These are phyloP conservation scores for Caenorhabditis wallacei DNA, from an alignment of 2,888 invertebrate species.

Conservation along the genomic window DNA sequence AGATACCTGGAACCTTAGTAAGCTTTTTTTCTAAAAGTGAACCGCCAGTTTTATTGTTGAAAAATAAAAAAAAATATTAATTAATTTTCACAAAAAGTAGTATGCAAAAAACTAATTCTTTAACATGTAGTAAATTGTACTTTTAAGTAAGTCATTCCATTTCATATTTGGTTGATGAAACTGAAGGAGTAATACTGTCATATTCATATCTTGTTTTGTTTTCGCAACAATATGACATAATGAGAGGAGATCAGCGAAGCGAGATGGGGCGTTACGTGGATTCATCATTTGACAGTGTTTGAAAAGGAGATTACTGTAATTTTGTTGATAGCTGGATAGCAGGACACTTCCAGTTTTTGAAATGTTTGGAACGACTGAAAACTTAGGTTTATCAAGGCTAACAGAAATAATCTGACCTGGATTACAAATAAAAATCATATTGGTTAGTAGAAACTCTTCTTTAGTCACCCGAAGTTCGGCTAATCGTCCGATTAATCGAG, in stretches of 20 bases:
- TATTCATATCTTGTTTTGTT: too few species aligned
- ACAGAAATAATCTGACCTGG: neutral
- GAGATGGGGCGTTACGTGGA: neutral
- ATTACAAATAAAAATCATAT: neutral
- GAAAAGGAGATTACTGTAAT: neutral
- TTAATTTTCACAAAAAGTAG: too few species aligned
- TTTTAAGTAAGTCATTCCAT: too few species aligned
- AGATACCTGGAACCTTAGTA: too few species aligned
- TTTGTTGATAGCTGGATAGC: constrained; percentile 59
- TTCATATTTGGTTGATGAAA: too few species aligned
- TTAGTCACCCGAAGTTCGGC: neutral
- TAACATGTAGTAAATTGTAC: too few species aligned
- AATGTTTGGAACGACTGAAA: neutral
- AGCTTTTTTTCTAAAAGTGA: too few species aligned
- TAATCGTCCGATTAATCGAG: neutral
- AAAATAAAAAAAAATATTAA: too few species aligned
- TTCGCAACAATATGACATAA: too few species aligned
- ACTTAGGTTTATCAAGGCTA: neutral
- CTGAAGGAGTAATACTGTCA: too few species aligned
- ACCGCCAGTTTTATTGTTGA: too few species aligned
- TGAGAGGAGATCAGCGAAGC: neutral
- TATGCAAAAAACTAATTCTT: too few species aligned
- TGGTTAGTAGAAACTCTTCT: neutral
- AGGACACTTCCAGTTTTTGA: constrained; percentile 42
- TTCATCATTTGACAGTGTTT: neutral